A percentile compares a stretch with the other conserved stretches of the same genome.
Evolutionary conservation across 2,888 invertebrate genomes (phyloP).

Genomic region (Plagodis pulveraria): DNA sequence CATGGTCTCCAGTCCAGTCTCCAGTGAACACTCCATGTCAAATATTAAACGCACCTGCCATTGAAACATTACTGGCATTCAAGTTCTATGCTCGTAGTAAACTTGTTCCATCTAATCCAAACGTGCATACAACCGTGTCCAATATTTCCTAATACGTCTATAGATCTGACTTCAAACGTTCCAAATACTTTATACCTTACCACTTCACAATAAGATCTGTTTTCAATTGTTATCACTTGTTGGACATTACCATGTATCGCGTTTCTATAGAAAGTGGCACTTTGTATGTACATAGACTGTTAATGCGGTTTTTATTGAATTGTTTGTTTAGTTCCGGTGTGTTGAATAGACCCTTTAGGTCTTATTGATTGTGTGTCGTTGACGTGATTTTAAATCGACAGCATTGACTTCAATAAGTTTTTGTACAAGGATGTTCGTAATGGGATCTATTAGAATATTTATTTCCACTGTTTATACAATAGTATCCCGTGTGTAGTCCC

Average conservation of each 20-base stretch:
- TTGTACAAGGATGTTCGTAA: not conserved
- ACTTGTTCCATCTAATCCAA: constrained; percentile 18
- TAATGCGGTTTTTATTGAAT: constrained; percentile 75
- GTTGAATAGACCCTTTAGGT: constrained; percentile 50
- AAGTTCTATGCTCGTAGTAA: too few relatives aligned
- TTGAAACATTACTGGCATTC: constrained; percentile 34
- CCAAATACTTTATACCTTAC: constrained; percentile 1
- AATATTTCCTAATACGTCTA: constrained; percentile 74
- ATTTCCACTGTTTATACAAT: not conserved
- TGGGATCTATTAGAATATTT: not conserved
- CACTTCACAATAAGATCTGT: not conserved
- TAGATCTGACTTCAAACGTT: constrained; percentile 8
- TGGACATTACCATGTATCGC: constrained; percentile 63
- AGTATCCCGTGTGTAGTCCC: too few relatives aligned
- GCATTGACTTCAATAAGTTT: constrained; percentile 8
- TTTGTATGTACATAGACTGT: constrained; percentile 62
- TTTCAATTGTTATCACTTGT: constrained; percentile 37
- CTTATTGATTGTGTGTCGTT: constrained; percentile 42
- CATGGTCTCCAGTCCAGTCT: too few relatives aligned
- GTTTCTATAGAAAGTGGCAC: constrained; percentile 77
- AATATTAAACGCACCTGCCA: constrained; percentile 15
- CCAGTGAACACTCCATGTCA: not conserved
- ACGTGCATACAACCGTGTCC: constrained; percentile 42
- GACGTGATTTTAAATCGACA: constrained; percentile 30
- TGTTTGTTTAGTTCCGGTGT: constrained; percentile 63